phyloP scores from a whole-genome alignment of 2,888 invertebrate species.

The Leptura quadrifasciata region DNA sequence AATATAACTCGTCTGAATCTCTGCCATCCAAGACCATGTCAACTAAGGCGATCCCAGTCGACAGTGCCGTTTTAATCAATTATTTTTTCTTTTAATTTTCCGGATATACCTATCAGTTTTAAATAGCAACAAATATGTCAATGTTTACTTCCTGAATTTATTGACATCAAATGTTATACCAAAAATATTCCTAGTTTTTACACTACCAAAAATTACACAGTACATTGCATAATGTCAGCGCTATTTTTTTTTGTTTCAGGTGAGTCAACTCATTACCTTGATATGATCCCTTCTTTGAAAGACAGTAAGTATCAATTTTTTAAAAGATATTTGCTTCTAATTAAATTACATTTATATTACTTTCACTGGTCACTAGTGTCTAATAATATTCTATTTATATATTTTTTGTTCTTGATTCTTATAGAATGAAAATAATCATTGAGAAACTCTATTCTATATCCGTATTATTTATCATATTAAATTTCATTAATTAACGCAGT shows the following conservation, averaged over 20 bases:
- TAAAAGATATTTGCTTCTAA: neutral
- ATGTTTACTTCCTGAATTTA: neutral
- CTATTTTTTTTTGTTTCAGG: slow-evolving; percentile 34
- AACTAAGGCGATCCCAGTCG: neutral
- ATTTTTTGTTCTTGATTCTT: neutral
- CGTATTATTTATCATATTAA: slow-evolving; percentile 6
- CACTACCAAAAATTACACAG: neutral
- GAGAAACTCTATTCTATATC: neutral
- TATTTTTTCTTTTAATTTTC: neutral
- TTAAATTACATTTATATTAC: neutral
- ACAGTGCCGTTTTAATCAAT: neutral
- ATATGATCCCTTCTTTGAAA: slow-evolving; percentile 24
- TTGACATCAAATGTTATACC: neutral
- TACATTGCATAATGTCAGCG: neutral
- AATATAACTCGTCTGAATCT: too few relatives aligned
- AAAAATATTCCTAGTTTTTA: slow-evolving; percentile 8
- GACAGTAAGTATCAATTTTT: slow-evolving; percentile 30
- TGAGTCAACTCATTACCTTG: slow-evolving; percentile 32
- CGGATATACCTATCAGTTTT: neutral
- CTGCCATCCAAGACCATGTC: too few relatives aligned
- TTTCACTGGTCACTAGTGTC: neutral
- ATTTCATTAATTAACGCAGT: slow-evolving; percentile 19
- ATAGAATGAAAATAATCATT: slow-evolving; percentile 4
- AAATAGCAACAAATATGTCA: too few relatives aligned
- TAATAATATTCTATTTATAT: neutral